phyloP scores from a whole-genome alignment of 2,888 invertebrate genomes.

The Hesperia comma region DNA sequence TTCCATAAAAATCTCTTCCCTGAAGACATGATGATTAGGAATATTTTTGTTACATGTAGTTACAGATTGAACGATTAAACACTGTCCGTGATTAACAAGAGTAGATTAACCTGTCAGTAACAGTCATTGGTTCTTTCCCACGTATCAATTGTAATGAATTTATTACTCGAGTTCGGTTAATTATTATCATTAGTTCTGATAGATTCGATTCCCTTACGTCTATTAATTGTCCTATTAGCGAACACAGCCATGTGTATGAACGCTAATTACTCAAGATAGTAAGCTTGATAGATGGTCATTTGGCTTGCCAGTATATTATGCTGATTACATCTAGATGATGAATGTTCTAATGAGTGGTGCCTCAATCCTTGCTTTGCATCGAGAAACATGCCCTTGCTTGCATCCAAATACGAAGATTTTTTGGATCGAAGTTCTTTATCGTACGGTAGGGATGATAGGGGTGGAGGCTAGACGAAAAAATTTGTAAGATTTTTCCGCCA shows the following conservation, averaged over 20 bases:
- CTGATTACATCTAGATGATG: constrained; percentile 6
- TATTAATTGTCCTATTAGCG: constrained; percentile 34
- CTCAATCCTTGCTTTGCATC: no score
- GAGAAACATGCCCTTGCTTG: no score
- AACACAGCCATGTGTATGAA: constrained; percentile 30
- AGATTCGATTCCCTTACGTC: constrained; percentile 25
- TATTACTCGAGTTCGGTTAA: constrained; percentile 18
- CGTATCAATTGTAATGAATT: background rate
- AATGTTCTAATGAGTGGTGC: background rate
- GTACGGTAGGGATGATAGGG: no score
- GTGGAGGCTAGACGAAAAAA: no score
- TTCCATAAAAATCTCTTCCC: no score
- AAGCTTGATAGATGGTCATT: constrained; percentile 32
- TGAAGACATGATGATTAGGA: no score
- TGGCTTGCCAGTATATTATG: constrained; percentile 1
- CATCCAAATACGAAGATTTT: no score
- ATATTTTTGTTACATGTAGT: no score
- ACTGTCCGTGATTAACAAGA: background rate
- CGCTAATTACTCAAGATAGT: constrained; percentile 23
- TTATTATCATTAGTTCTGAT: constrained; percentile 32
- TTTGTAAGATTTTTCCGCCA: no score
- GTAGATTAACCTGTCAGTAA: background rate
- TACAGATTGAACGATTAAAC: no score
- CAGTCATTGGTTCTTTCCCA: background rate
- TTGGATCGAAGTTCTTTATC: no score